phyloP scores from a whole-genome alignment of 2,113 vertebrate species.

The Fregetta grallaria region DNA sequence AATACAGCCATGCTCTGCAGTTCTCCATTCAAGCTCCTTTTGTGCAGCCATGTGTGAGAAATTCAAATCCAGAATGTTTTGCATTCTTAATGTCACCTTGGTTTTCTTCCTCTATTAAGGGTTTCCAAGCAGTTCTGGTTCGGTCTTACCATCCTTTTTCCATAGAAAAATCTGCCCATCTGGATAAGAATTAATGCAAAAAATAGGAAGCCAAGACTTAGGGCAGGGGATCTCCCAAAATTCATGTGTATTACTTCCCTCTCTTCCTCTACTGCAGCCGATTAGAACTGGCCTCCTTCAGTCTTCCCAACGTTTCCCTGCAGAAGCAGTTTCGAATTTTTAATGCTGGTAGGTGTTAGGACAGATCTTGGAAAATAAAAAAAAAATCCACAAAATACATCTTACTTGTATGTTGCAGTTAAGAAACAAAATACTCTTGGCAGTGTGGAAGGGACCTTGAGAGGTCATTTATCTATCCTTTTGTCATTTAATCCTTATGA shows the following conservation, averaged over 20 bases:
- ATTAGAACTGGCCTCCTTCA: neutral
- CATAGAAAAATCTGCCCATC: neutral
- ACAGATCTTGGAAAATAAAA: neutral
- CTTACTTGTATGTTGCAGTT: neutral
- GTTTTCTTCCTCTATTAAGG: neutral
- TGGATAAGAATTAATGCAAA: neutral
- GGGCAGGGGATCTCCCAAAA: neutral
- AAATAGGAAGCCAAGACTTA: neutral
- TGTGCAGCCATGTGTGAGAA: neutral
- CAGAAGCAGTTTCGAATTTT: neutral
- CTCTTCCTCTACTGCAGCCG: neutral
- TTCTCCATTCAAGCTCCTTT: neutral
- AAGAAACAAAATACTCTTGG: neutral
- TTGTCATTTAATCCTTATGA: neutral
- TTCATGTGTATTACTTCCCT: neutral
- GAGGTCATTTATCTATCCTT: neutral
- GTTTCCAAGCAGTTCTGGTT: neutral
- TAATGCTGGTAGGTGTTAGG: neutral
- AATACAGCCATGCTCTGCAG: neutral
- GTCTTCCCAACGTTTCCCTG: neutral
- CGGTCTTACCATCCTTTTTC: neutral
- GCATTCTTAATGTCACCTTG: neutral
- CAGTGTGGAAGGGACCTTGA: neutral
- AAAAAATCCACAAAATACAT: neutral
- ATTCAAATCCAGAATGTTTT: neutral